Base-by-base conservation (phyloP, 2,113 vertebrate genomes). In the Abramis brama region DNA sequence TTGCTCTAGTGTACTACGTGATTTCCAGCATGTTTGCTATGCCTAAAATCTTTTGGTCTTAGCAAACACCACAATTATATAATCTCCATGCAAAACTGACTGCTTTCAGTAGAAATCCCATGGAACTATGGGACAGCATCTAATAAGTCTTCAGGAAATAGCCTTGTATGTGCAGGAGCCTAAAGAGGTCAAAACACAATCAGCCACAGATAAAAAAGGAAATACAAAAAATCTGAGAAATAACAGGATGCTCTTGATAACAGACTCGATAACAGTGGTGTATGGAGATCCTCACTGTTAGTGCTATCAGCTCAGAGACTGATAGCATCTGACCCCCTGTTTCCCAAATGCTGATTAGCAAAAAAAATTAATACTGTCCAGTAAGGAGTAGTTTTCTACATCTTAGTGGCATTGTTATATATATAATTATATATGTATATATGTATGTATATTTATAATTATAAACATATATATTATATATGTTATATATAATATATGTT, bases 191-290 rank as follows among this genome's bases (percentile, higher is more conserved):
- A 88, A 39, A 84, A 84, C 30, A 73, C 73, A 88, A 88, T 89
- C 85, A 86, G 74, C 23, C 12, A 43, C 30, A 82, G 73, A 87
- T 78, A 47, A 85, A 88, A 68, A 79, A 92, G 87, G 86, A 93
- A 91, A 90, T 21, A 25, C 75, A 89, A 71, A 30, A 85, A 85
- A 91, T 77, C 21, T 59, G n/a, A 85, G 52, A 82, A 90, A 90
- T 74, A 93, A 92, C 91, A 92, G 90, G 90, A 93, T 91, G 87
- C 78, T 39, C 55, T 60, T 77, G 78, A 70, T 70, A 70, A 64
- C 39, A 81, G 57, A 89, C 85, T 52, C 59, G 87, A 91, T 90
- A 93, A 92, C 21, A n/a, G 13, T n/a, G 60, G 70, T 84, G 87
- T 86, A 85, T 87, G 60, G 50, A 86, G 71, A 91, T 85, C 85